Conservation (phyloP, 2,113 vertebrate genomes). For the Toxostoma redivivum region DNA sequence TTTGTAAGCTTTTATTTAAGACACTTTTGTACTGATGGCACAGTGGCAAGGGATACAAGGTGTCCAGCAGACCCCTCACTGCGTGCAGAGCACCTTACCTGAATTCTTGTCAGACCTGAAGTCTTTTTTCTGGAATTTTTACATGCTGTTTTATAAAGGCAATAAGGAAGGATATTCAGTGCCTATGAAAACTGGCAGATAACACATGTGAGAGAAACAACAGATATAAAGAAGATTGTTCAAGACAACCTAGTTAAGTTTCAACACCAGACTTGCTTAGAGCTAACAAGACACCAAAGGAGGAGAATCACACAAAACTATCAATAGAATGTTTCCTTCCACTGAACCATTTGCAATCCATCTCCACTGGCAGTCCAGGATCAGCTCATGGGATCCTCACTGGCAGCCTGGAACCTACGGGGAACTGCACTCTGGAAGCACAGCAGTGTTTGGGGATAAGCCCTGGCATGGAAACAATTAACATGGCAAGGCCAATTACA, state of each 20-base stretch:
- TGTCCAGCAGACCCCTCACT: background rate
- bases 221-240: background rate
- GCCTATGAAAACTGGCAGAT: background rate
- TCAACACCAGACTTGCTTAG: background rate
- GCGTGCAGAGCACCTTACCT: fast-evolving
- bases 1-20: background rate
- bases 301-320: background rate
- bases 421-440: background rate
- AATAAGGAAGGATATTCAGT: background rate
- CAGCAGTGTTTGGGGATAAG: background rate
- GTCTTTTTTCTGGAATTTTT: background rate
- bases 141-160: background rate
- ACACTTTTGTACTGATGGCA: background rate
- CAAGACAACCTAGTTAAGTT: background rate
- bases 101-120: background rate
- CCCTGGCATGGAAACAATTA: background rate
- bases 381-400: background rate
- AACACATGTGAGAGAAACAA: background rate
- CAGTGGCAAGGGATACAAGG: background rate
- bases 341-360: background rate
- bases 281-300: background rate
- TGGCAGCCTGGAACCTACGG: background rate
- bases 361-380: background rate
- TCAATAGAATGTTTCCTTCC: background rate
- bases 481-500: fast-evolving